Conservation (phyloP, 2,113 vertebrate species). For the Zeus faber region DNA sequence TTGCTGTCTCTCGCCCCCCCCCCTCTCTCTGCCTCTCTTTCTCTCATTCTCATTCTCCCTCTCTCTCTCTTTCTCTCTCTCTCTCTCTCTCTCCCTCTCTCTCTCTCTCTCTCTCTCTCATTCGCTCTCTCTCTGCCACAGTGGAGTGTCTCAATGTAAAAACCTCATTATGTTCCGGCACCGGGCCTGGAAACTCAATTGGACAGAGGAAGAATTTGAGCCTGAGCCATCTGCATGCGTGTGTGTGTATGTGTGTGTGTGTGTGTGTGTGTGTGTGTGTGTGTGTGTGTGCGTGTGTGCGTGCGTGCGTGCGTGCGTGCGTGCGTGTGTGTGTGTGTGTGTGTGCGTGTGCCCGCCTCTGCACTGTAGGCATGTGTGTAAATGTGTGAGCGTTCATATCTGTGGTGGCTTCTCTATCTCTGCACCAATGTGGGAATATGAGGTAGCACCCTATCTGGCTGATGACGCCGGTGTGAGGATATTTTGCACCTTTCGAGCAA, state of each 20-base stretch:
- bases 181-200: constrained; percentile 52
- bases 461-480: constrained; percentile 13
- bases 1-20: constrained; percentile 13
- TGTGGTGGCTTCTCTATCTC: background rate
- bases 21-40: constrained; percentile 8
- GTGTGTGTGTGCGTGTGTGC: constrained; percentile 3
- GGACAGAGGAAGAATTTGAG: constrained; percentile 42
- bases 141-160: constrained; percentile 51
- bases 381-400: constrained; percentile 8
- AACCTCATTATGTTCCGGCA: constrained; percentile 58
- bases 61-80: constrained; percentile 23
- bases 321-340: constrained; percentile 8
- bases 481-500: constrained; percentile 23
- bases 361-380: constrained; percentile 17
- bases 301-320: constrained; percentile 3
- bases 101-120: constrained; percentile 14
- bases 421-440: too few relatives aligned
- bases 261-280: constrained; percentile 3
- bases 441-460: constrained; percentile 24
- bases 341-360: background rate
- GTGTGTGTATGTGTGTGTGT: constrained; percentile 11
- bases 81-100: constrained; percentile 21
- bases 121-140: too few relatives aligned
- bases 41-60: constrained; percentile 1
- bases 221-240: constrained; percentile 14